A percentile compares a stretch with the other conserved stretches of the same genome.
Evolutionary conservation across 2,113 vertebrate genomes (phyloP).

Genomic region (Saguinus midas): DNA sequence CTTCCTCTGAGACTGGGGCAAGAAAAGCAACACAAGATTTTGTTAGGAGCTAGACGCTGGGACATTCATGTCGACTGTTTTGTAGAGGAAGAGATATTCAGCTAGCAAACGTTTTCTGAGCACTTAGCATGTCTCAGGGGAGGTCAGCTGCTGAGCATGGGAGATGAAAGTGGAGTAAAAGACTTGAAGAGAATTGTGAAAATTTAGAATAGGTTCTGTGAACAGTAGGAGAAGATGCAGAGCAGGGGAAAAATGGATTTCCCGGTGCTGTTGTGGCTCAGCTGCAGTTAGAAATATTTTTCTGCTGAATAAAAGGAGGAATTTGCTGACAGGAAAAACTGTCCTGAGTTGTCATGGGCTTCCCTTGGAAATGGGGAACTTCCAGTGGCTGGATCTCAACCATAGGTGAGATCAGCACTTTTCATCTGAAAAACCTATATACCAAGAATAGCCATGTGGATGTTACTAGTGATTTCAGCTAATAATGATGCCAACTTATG

Average conservation of each 20-base stretch:
- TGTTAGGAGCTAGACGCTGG: background rate
- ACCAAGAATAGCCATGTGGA: background rate
- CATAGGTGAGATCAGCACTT: slow-evolving; percentile 10
- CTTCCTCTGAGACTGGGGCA: background rate
- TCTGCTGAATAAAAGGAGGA: slow-evolving; percentile 47
- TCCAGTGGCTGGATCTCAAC: background rate
- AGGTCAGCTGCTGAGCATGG: background rate
- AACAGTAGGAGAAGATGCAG: background rate
- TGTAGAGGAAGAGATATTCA: background rate
- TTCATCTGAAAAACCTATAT: background rate
- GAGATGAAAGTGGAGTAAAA: background rate
- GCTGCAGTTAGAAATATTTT: background rate
- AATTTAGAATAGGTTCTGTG: background rate
- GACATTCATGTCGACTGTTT: background rate
- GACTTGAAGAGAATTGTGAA: background rate
- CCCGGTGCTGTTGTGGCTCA: background rate
- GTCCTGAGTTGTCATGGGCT: background rate
- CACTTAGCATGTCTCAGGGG: background rate
- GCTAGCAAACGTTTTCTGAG: background rate
- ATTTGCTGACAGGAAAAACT: slow-evolving; percentile 44
- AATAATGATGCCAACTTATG: background rate
- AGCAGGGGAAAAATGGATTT: background rate
- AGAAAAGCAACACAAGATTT: background rate
- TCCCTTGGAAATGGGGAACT: background rate
- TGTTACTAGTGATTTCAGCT: background rate